Evolutionary conservation across 2,888 invertebrate genomes (phyloP).

Genomic region (Drosophila greeni): DNA sequence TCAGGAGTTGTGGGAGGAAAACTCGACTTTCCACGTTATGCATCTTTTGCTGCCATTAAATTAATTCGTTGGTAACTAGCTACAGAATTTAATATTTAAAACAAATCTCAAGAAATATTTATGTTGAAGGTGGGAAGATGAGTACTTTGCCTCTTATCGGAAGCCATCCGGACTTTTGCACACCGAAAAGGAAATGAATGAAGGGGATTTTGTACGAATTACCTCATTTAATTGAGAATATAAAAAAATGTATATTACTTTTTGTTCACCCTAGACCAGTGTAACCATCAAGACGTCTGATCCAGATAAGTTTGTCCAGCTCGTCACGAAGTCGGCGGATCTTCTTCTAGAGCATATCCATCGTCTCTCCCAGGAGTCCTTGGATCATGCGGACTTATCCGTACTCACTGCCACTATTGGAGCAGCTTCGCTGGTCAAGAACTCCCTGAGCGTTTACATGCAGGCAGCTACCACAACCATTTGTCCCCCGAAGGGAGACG

Average conservation of each 20-base stretch:
- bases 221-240: background rate
- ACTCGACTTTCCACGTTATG: constrained; percentile 89
- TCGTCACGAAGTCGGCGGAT: constrained; percentile 86
- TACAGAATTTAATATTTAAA: background rate
- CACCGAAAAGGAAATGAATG: constrained; percentile 76
- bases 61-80: constrained; percentile 84
- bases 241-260: constrained; percentile 18
- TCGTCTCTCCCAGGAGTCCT: constrained; percentile 88
- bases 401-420: constrained; percentile 90
- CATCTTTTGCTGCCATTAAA: constrained; percentile 90
- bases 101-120: background rate
- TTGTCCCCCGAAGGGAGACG: constrained; percentile 78
- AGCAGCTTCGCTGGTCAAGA: constrained; percentile 88
- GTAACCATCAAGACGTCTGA: constrained; percentile 86
- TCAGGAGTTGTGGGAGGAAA: constrained; percentile 89
- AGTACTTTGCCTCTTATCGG: constrained; percentile 87
- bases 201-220: constrained; percentile 70
- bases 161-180: constrained; percentile 82
- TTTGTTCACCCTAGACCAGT: constrained; percentile 66
- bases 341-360: constrained; percentile 88
- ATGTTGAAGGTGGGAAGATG: constrained; percentile 84
- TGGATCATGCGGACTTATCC: constrained; percentile 90
- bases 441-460: constrained; percentile 88
- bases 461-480: constrained; percentile 79
- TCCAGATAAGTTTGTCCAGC: constrained; percentile 86